These are phyloP conservation scores for Plebejus anna DNA, from an alignment of 2,888 invertebrate genomes.

Conservation along the genomic window DNA sequence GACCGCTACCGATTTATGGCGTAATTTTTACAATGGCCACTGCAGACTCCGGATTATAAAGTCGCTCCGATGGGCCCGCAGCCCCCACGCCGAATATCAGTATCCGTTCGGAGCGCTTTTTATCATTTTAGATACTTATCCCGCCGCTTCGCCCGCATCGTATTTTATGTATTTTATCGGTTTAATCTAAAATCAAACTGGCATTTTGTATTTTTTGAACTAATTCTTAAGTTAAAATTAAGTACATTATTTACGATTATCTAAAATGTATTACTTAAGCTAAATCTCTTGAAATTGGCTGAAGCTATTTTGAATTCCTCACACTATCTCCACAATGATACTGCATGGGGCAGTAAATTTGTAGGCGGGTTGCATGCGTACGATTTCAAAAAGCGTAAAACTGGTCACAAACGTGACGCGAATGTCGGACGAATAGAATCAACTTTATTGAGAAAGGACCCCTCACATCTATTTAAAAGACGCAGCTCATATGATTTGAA, in stretches of 20 bases:
- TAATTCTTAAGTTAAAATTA: background rate
- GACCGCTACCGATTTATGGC: slow-evolving; percentile 63
- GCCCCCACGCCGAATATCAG: slow-evolving; percentile 5
- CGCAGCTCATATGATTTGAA: slow-evolving; percentile 8
- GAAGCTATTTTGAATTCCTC: slow-evolving; percentile 9
- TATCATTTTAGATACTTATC: slow-evolving; percentile 19
- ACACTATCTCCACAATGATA: slow-evolving; percentile 1
- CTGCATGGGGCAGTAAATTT: slow-evolving; percentile 9
- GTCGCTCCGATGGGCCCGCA: slow-evolving; percentile 14
- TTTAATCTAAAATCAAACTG: background rate
- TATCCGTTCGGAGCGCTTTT: background rate
- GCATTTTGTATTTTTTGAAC: background rate
- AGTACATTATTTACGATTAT: background rate
- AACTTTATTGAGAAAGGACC: slow-evolving; percentile 9
- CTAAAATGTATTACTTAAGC: background rate
- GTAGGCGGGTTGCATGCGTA: slow-evolving; percentile 1
- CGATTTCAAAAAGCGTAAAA: slow-evolving; percentile 25
- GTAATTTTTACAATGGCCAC: slow-evolving; percentile 71
- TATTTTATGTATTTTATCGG: slow-evolving; percentile 8
- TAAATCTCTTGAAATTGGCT: background rate
- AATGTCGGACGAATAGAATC: slow-evolving; percentile 3
- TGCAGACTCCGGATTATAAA: slow-evolving; percentile 35
- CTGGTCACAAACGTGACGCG: slow-evolving; percentile 24
- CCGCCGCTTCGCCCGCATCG: background rate
- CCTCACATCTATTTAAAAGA: slow-evolving; percentile 16